phyloP scores from a whole-genome alignment of 2,113 vertebrate species.

The Piprites chloris region DNA sequence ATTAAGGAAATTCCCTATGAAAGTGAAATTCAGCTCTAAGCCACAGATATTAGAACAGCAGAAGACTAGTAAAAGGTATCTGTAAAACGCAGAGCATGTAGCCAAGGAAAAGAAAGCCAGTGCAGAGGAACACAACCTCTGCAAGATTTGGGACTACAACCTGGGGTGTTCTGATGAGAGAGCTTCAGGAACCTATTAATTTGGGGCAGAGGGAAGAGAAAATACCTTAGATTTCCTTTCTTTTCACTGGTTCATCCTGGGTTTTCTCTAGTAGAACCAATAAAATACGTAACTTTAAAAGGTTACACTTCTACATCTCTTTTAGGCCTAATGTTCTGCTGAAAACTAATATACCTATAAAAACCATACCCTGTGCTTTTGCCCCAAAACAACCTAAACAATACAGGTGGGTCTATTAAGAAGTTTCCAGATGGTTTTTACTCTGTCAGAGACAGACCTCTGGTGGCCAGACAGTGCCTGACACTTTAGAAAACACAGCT shows the following conservation, averaged over 20 bases:
- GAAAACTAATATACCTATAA: neutral
- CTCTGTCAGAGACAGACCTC: slow-evolving; percentile 69
- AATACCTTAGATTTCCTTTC: neutral
- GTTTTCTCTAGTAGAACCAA: neutral
- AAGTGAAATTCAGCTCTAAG: neutral
- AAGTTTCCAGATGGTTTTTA: neutral
- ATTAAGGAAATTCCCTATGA: neutral
- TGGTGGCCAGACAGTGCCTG: slow-evolving; percentile 43
- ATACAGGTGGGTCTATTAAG: neutral
- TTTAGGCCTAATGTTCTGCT: neutral
- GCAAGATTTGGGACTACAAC: neutral
- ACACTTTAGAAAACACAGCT: neutral
- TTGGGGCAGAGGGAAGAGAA: neutral
- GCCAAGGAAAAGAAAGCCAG: neutral
- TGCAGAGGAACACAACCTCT: neutral
- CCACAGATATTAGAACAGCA: neutral
- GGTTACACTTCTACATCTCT: neutral
- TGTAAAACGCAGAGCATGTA: neutral
- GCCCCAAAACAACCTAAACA: neutral
- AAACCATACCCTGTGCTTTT: neutral
- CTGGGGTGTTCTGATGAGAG: neutral
- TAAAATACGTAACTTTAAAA: neutral
- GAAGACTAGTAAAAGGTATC: neutral
- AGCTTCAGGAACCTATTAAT: neutral
- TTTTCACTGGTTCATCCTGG: neutral